A percentile compares a stretch with the other conserved stretches of the same genome.
phyloP scores from a whole-genome alignment of 1,140 invertebrate genomes.

The Patella vulgata region DNA sequence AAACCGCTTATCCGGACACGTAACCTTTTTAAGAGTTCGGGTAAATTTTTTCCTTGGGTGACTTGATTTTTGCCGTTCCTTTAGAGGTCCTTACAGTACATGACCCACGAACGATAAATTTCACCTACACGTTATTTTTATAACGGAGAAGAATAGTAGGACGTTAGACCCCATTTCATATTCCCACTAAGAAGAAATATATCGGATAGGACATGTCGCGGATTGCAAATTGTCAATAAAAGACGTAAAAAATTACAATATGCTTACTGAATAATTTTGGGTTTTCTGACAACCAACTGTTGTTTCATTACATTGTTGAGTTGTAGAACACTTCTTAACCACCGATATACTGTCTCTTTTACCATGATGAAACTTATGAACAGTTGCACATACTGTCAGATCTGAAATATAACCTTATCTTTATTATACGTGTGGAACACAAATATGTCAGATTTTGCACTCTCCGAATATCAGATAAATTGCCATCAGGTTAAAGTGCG shows the following conservation, averaged over 20 bases:
- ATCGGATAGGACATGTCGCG: background rate
- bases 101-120: no score
- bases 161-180: no score
- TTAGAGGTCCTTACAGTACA: no score
- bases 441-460: background rate
- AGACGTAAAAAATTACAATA: background rate
- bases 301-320: constrained; percentile 20
- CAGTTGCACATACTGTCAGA: constrained; percentile 41
- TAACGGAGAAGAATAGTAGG: no score
- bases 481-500: no score
- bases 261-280: constrained; percentile 15
- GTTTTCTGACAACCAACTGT: constrained; percentile 32
- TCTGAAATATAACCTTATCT: constrained; percentile 34
- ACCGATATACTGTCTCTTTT: constrained; percentile 29
- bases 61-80: no score
- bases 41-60: no score
- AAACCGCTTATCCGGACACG: background rate
- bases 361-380: constrained; percentile 21
- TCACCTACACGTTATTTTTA: no score
- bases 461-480: background rate
- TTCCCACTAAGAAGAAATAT: background rate
- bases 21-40: no score
- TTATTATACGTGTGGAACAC: no score
- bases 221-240: background rate
- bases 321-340: constrained; percentile 34